Evolutionary conservation across 2,888 invertebrate genomes (phyloP).

Genomic region (Syritta pipiens): DNA sequence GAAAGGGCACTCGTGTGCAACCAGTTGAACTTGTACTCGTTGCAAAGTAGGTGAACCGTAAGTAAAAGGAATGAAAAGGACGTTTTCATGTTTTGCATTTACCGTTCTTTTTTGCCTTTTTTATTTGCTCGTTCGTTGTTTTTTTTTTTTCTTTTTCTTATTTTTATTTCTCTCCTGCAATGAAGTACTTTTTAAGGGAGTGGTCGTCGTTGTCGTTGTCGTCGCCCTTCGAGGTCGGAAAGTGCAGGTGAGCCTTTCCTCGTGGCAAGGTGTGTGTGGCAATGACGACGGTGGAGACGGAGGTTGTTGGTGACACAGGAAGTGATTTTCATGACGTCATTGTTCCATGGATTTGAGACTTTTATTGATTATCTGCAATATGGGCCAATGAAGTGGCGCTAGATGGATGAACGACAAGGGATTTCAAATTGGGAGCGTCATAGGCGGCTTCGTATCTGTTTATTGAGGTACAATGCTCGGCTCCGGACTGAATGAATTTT

Average conservation of each 20-base stretch:
- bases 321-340: conserved; percentile 16
- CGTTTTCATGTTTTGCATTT: conserved; percentile 4
- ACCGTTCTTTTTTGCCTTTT: neutral
- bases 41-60: conserved; percentile 63
- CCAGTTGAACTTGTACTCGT: conserved; percentile 65
- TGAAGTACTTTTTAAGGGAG: conserved; percentile 23
- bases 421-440: too few species aligned
- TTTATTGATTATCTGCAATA: too few species aligned
- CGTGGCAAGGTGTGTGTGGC: neutral
- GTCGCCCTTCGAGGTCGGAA: conserved; percentile 32
- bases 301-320: neutral
- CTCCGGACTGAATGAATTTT: too few species aligned
- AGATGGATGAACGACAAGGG: too few species aligned
- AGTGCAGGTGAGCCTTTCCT: conserved; percentile 28
- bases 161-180: neutral
- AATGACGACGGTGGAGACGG: neutral
- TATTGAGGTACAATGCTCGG: too few species aligned
- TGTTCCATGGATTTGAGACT: too few species aligned
- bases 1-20: conserved; percentile 43
- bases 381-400: too few species aligned
- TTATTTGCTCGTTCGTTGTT: conserved; percentile 2
- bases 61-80: conserved; percentile 28
- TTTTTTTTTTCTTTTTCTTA: too few species aligned
- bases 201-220: too few species aligned
- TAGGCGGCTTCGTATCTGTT: too few species aligned